Base-by-base conservation (phyloP, 2,888 invertebrate species). In the Noctua comes region DNA sequence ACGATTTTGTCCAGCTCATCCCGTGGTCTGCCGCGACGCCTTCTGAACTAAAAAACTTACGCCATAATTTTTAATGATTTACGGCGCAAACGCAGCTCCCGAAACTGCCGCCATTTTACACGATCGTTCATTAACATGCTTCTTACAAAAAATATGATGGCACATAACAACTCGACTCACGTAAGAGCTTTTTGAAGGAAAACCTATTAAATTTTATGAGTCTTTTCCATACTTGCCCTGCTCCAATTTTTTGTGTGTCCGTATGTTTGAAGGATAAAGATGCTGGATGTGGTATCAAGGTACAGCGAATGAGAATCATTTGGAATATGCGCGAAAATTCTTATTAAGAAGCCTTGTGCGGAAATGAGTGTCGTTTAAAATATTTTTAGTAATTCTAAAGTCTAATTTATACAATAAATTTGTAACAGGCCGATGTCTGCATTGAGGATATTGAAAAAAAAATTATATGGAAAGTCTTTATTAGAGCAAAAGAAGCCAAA, bases 191-290 rank as follows among this genome's bases (percentile, higher is more conserved):
- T 95, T 95, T 95, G 95, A 92, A 94, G 96, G 95, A 95, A 96
- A 96, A 93, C 95, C 94, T 96, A 96, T 96, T 95, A 96, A 96
- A 95, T 96, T 96, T 96, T 96, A 96, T 94, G 96, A 92, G 91
- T 93, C 95, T 96, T 96, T 95, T 95, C 96, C 96, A 96, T 96
- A 96, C 95, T 91, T 91, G 95, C 91, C 91, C 91, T 96, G 96
- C 96, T 96, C 96, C 96, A 96, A 95, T 96, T 96, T 96, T 96
- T 96, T 92, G 92, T 91, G 88, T 91, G 88, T 91, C 79, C 74
- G 64, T 81, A n/a, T 74, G 40, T 89, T 85, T 83, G 83, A 83
- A 80, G 75, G 46, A 72, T 91, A 89, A 36, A 79, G 36, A 10
- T 70, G 5, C 94, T 94, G 83, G 95, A 95, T 86, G 89, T 64